phyloP scores from a whole-genome alignment of 2,888 invertebrate species.

The Hyppa rectilinea region DNA sequence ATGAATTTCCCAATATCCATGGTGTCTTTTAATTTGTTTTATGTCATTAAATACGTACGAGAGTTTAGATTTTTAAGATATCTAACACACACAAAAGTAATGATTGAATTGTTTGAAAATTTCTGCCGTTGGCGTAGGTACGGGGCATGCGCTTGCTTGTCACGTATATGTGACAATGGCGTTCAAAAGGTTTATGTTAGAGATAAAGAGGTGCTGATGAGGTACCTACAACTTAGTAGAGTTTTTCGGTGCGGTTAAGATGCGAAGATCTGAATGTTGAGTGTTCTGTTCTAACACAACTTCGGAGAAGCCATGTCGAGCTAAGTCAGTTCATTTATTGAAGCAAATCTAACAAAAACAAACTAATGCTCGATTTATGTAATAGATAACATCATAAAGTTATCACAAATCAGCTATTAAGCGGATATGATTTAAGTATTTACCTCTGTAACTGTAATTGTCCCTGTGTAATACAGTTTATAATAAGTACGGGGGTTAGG shows the following conservation, averaged over 20 bases:
- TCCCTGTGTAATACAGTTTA: too few relatives aligned
- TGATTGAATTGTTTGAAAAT: too few relatives aligned
- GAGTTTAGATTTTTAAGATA: too few relatives aligned
- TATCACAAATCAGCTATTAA: constrained; percentile 23
- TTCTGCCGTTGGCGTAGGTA: too few relatives aligned
- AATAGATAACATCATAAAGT: constrained; percentile 24
- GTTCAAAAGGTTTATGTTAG: too few relatives aligned
- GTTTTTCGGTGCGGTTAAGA: not conserved
- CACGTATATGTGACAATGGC: too few relatives aligned
- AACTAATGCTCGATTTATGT: constrained; percentile 2
- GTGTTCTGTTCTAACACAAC: not conserved
- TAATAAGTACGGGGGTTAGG: too few relatives aligned
- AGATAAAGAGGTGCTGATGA: not conserved
- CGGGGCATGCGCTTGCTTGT: too few relatives aligned
- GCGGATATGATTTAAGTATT: not conserved
- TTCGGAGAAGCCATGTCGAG: not conserved
- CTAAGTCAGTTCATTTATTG: not conserved
- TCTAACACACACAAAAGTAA: too few relatives aligned
- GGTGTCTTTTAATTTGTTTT: too few relatives aligned
- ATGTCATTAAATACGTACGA: too few relatives aligned
- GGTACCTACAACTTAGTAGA: not conserved
- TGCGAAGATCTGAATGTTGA: not conserved
- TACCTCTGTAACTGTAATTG: not conserved
- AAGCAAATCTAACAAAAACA: not conserved
- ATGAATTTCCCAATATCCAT: too few relatives aligned